Evolutionary conservation across 2,113 vertebrate species (phyloP).

Genomic region (Nicator chloris): DNA sequence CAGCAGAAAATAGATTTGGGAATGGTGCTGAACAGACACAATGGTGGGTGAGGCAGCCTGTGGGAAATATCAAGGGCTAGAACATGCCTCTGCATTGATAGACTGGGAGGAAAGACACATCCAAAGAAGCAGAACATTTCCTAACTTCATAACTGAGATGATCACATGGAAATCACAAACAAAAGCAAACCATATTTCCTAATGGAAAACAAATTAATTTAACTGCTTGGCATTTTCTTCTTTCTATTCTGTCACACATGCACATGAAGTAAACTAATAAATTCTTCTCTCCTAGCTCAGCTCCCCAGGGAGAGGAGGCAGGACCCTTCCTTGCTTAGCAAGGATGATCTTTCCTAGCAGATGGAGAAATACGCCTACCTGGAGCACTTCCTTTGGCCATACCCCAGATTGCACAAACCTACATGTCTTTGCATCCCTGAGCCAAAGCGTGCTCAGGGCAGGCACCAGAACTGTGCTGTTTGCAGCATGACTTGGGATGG

Average conservation of each 20-base stretch:
- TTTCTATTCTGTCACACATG: neutral
- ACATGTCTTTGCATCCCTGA: neutral
- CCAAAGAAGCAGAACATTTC: neutral
- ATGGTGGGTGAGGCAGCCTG: neutral
- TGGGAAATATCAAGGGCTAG: neutral
- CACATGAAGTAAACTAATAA: neutral
- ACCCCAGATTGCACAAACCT: neutral
- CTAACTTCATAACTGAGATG: neutral
- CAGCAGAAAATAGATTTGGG: neutral
- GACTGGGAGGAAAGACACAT: neutral
- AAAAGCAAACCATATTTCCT: neutral
- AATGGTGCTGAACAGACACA: neutral
- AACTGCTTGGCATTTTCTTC: neutral
- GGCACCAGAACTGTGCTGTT: neutral
- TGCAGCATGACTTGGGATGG: neutral
- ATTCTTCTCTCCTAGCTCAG: neutral
- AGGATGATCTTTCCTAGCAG: neutral
- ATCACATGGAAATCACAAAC: neutral
- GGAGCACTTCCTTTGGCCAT: neutral
- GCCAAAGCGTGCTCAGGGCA: accelerated
- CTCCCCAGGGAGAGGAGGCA: neutral
- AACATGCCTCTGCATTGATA: neutral
- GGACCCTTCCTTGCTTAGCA: neutral
- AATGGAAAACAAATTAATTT: neutral
- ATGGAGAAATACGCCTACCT: neutral